Base-by-base conservation (phyloP, 35 echinoderm and acorn worm species). In the Diadema setosum region DNA sequence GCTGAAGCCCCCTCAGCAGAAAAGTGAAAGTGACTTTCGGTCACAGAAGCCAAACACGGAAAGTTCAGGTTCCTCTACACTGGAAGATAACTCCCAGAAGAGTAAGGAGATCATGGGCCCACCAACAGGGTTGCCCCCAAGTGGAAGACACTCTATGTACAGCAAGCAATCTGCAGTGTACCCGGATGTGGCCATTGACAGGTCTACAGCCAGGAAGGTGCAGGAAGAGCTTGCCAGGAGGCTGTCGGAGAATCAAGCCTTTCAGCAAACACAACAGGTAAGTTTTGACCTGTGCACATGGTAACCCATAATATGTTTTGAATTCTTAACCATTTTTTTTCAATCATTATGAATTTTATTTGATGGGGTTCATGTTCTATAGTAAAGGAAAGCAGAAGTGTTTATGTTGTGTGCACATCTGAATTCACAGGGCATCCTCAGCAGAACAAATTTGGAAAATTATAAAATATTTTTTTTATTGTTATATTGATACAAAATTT, bases 121-220 rank as follows among this genome's bases (percentile, higher is more conserved):
- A 78, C 73, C 73, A 24, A 87, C 29, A 15, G 84, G 90, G 6
- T 80, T 83, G 56, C 92, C 87, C 36, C 92, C 87, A 8, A 80
- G 35, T 70, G 92, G 92, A 37, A 70, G 92, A n/a, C 63, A 85
- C 33, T 90, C 70, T 1, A 63, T 94, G 83, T 94, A 89, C 45
- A 81, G 46, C 25, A 85, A 61, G 12, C 35, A 21, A 14, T 42
- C 35, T 41, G 34, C 24, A 8, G 17, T 41, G 29, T 78, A 24
- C 40, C 34, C 65, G 34, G 75, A 89, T 78, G 73, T 4, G 37
- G 73, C 73, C 8, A 78, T 41, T 44, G 34, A 61, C 27, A 67
- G 23, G 45, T 12, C 20, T 17, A 41, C 46, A 12, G 55, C 55
- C 30, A 61, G 59, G 57, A 61, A 64, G 83, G 59, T 60, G 3